A percentile compares a stretch with the other conserved stretches of the same genome.
phyloP scores from a whole-genome alignment of 2,797 vertebrate genomes.

The Cryptoprocta ferox region DNA sequence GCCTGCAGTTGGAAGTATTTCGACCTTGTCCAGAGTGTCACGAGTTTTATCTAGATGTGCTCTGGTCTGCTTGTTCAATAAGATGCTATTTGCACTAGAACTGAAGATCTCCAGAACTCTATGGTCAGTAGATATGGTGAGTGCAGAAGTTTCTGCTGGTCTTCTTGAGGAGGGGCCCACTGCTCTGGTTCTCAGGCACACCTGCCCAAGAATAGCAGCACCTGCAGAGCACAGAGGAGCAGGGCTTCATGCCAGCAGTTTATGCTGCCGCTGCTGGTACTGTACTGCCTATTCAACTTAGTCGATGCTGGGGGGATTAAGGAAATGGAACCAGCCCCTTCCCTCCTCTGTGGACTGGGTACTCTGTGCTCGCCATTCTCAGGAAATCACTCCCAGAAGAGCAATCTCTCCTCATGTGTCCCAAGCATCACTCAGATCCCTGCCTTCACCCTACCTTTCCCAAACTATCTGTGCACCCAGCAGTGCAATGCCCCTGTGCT shows the following conservation, averaged over 20 bases:
- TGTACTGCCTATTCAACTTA: not conserved
- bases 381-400: not conserved
- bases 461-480: not conserved
- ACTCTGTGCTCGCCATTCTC: not conserved
- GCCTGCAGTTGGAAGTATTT: not conserved
- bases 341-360: not conserved
- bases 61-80: not conserved
- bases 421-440: not conserved
- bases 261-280: not conserved
- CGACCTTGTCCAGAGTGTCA: not conserved
- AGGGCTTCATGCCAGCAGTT: not conserved
- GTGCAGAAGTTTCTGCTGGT: not conserved
- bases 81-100: not conserved
- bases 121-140: not conserved
- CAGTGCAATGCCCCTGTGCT: not conserved
- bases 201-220: not conserved
- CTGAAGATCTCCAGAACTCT: not conserved
- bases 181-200: not conserved
- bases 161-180: not conserved
- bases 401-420: accelerated
- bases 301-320: not conserved
- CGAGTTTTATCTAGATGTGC: not conserved
- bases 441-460: not conserved
- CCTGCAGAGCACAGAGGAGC: not conserved
- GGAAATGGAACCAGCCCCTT: not conserved